These are phyloP conservation scores for Aurelia coerulea DNA, from an alignment of 30 jellyfish, hydroid and myxozoan species.

Conservation along the genomic window DNA sequence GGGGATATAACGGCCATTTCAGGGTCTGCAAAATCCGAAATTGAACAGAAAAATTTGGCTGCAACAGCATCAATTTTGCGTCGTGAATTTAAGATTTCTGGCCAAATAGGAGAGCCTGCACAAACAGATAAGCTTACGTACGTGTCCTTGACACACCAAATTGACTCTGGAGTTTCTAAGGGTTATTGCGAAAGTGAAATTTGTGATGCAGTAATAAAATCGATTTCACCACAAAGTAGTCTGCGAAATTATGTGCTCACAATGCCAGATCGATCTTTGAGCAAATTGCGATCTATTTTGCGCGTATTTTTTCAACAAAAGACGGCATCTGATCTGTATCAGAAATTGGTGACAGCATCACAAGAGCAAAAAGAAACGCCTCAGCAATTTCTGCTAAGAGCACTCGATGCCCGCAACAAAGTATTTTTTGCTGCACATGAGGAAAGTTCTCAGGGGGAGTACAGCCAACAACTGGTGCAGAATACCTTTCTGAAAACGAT, in stretches of 20 bases:
- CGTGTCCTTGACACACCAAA: neutral
- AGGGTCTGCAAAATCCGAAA: neutral
- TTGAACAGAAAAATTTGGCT: neutral
- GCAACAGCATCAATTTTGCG: neutral
- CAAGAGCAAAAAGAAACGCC: too few relatives aligned
- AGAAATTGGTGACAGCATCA: too few relatives aligned
- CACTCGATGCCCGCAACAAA: too few relatives aligned
- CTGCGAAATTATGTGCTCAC: slow-evolving; percentile 4
- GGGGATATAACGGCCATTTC: neutral
- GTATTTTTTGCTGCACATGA: slow-evolving; percentile 15
- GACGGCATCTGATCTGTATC: too few relatives aligned
- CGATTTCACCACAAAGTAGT: slow-evolving; percentile 1
- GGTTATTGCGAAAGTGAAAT: neutral
- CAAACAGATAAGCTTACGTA: neutral
- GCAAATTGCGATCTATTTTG: neutral
- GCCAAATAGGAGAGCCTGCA: neutral
- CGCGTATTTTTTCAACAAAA: too few relatives aligned
- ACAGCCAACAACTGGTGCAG: too few relatives aligned
- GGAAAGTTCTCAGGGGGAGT: neutral
- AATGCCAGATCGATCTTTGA: neutral
- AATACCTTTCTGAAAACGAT: too few relatives aligned
- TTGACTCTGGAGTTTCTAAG: neutral
- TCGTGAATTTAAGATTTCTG: neutral
- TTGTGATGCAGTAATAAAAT: neutral
- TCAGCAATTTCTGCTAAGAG: too few relatives aligned